Base-by-base conservation (phyloP, 2,888 invertebrate genomes). In the Anticlea derivata region DNA sequence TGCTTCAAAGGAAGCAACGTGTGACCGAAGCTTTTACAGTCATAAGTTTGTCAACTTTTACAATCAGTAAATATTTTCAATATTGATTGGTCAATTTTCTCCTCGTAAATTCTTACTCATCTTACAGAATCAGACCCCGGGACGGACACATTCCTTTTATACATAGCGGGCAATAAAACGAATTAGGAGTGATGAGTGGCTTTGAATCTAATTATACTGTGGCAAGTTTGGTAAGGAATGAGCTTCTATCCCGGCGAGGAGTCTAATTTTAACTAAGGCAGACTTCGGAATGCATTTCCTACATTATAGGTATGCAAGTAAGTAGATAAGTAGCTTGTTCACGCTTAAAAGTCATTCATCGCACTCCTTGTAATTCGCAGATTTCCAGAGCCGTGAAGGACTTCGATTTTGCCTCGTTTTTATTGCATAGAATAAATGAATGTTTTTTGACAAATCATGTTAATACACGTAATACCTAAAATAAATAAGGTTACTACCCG, bases 61-160 rank as follows among this genome's bases (percentile, higher is more conserved):
- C n/a, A n/a, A n/a, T n/a, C n/a, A n/a, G n/a, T n/a, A n/a, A n/a
- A n/a, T n/a, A n/a, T n/a, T n/a, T n/a, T n/a, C n/a, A n/a, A n/a
- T n/a, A n/a, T n/a, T n/a, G n/a, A n/a, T n/a, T n/a, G n/a, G n/a
- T n/a, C n/a, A n/a, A n/a, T n/a, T n/a, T n/a, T n/a, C 4, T 17
- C 2, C 17, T 17, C 17, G 17, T n/a, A n/a, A 17, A 3, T 17
- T 17, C 4, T 17, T 17, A 3, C 17, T 17, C 4, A 2, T n/a
- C 7, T 3, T 24, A 8, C 43, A 44, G 43, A 40, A 41, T 48
- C 40, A 48, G 41, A 35, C 13, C 34, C 29, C 35, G 17, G 39
- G 38, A 33, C 63, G 65, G 69, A 65, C 66, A 68, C 64, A 76
- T 76, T 72, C 78, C 53, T 13, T 20, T 23, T 39, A 44, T 43